Base-by-base conservation (phyloP, 2,113 vertebrate genomes). In the Podarcis muralis region DNA sequence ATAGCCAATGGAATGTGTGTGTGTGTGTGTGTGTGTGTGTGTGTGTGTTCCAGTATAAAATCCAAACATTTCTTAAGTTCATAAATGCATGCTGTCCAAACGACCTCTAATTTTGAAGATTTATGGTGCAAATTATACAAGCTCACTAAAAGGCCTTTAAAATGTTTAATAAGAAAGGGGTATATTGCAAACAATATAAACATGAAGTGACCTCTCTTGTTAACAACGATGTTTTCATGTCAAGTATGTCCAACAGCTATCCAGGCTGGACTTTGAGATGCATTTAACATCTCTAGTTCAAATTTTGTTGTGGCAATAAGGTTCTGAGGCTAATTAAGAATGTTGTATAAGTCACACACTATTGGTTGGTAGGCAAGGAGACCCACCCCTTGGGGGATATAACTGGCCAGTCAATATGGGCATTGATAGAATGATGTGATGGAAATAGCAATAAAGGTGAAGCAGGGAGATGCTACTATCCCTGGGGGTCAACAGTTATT, bases 261-360 rank as follows among this genome's bases (percentile, higher is more conserved):
- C 91, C 83, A 78, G 88, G 82, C 89, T 30, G 83, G 91, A 81
- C 71, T 92, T 92, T 89, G 91, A 91, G 78, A 57, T 69, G 23
- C 82, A 83, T 87, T 92, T 90, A 84, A 91, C 86, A 20, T 32
- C 90, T 57, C 81, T 84, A 77, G 91, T 77, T 95, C 93, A 93
- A 90, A 93, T 87, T 91, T 94, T 95, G 87, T 94, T 92, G 93
- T 90, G 72, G 78, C 91, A 94, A 75, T 22, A 74, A 91, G 90
- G 94, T 94, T 93, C 86, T 91, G 87, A 89, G 87, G 93, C 91
- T 95, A 95, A 96, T 96, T 95, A 95, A 90, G 90, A 90, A 91
- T 87, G 89, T 94, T 93, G 90, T 68, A 76, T 22, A 91, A 83
- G 72, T 65, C 83, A 82, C 78, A 77, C 82, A 83, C 81, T 81